Evolutionary conservation across 2,888 invertebrate genomes (phyloP).

Genomic region (Melanchra persicariae): DNA sequence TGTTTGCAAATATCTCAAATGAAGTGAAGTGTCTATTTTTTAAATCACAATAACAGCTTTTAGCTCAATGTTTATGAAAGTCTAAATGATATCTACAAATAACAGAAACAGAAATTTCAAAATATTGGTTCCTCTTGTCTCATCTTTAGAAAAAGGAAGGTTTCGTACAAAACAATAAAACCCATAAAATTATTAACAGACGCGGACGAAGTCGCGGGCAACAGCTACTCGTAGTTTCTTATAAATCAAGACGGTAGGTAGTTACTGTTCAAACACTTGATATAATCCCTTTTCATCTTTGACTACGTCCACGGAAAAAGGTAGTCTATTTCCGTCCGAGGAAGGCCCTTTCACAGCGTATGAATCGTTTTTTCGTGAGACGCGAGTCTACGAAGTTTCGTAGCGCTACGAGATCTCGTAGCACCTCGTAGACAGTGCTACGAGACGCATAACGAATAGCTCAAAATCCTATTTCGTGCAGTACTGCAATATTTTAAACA

Average conservation of each 20-base stretch:
- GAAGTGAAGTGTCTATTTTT: too few relatives aligned
- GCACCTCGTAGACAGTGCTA: constrained; percentile 29
- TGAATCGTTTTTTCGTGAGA: not conserved
- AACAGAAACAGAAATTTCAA: too few relatives aligned
- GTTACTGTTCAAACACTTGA: not conserved
- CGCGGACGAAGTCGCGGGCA: too few relatives aligned
- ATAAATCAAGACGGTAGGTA: not conserved
- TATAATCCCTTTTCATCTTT: not conserved
- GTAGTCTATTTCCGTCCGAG: not conserved
- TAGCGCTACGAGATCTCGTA: constrained; percentile 49
- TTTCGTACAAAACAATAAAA: too few relatives aligned
- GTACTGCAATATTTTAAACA: constrained; percentile 28
- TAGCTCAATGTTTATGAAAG: too few relatives aligned
- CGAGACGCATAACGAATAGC: constrained; percentile 5
- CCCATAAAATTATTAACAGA: too few relatives aligned
- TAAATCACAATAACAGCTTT: too few relatives aligned
- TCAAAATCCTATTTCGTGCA: constrained; percentile 8
- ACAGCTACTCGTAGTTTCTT: not conserved
- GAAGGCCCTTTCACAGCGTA: not conserved
- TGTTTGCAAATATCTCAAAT: too few relatives aligned
- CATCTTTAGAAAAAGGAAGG: too few relatives aligned
- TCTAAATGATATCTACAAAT: too few relatives aligned
- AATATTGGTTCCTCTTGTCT: too few relatives aligned
- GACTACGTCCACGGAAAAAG: not conserved
- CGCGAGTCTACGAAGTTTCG: constrained; percentile 1